Evolutionary conservation across 2,888 invertebrate genomes (phyloP).

Genomic region (Tromatobia lineatoria): DNA sequence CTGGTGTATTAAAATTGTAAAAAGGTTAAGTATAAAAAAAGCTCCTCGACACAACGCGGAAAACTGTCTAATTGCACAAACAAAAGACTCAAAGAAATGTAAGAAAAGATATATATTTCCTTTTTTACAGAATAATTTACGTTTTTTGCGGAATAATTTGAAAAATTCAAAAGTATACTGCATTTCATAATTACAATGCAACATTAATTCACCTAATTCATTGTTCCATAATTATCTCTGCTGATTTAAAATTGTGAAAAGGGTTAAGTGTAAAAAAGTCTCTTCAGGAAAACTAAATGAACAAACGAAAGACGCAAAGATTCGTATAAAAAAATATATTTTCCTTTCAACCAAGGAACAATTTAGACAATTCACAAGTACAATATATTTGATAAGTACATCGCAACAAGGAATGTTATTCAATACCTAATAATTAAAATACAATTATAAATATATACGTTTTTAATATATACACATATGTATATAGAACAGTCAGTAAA

Average conservation of each 20-base stretch:
- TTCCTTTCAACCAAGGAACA: conserved; percentile 9
- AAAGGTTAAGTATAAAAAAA: conserved; percentile 30
- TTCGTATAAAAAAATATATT: conserved; percentile 54
- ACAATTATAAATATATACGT: conserved; percentile 20
- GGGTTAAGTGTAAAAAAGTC: conserved; percentile 29
- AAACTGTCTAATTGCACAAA: too few species aligned
- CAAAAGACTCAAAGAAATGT: conserved; percentile 4
- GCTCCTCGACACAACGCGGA: neutral
- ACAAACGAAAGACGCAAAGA: conserved; percentile 45
- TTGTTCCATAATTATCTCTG: neutral
- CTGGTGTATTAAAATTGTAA: conserved; percentile 5
- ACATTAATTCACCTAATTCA: too few species aligned
- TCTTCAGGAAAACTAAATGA: conserved; percentile 19
- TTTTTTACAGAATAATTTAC: too few species aligned
- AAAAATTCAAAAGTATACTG: too few species aligned
- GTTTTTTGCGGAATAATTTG: too few species aligned
- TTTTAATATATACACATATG: neutral
- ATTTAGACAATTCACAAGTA: conserved; percentile 27
- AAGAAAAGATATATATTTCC: conserved; percentile 49
- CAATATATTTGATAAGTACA: conserved; percentile 14
- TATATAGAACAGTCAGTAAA: conserved; percentile 13
- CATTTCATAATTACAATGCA: too few species aligned
- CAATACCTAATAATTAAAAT: conserved; percentile 35
- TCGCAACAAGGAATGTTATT: conserved; percentile 54
- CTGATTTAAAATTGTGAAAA: conserved; percentile 14